A percentile compares a stretch with the other conserved stretches of the same genome.
Conservation (phyloP, 2,888 invertebrate genomes). For the Aphidoletes aphidimyza region DNA sequence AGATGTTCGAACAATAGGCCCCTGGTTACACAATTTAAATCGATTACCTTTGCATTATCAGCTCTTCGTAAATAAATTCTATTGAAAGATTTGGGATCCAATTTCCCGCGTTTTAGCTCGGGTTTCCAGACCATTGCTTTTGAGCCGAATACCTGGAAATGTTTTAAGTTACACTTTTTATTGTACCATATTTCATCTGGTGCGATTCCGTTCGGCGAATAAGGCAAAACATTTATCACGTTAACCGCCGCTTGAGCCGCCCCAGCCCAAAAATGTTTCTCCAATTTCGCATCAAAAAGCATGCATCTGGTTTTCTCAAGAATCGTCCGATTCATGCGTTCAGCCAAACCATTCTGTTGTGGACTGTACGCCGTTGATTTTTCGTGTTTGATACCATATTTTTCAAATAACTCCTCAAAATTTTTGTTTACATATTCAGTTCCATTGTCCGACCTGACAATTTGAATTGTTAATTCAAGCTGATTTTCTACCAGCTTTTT, state of each 20-base stretch:
- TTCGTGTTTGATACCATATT: not conserved
- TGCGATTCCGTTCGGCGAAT: too few relatives aligned
- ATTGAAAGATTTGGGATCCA: not conserved
- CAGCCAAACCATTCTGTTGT: slow-evolving; percentile 27
- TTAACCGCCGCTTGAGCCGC: slow-evolving; percentile 61
- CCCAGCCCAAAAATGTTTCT: slow-evolving; percentile 61
- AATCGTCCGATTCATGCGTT: slow-evolving; percentile 21
- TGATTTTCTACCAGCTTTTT: slow-evolving; percentile 18
- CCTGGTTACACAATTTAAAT: too few relatives aligned
- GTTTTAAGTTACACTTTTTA: too few relatives aligned
- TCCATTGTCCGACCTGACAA: not conserved
- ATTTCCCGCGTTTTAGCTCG: not conserved
- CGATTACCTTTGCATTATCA: slow-evolving; percentile 60
- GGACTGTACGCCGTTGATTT: not conserved
- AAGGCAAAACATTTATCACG: too few relatives aligned
- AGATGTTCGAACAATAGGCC: too few relatives aligned
- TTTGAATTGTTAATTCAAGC: not conserved
- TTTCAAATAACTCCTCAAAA: not conserved
- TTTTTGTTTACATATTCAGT: not conserved
- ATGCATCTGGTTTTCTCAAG: slow-evolving; percentile 51
- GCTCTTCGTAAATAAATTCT: slow-evolving; percentile 61
- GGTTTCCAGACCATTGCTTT: slow-evolving; percentile 53
- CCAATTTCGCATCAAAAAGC: slow-evolving; percentile 56
- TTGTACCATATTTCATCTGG: too few relatives aligned
- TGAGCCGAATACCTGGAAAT: too few relatives aligned